phyloP scores from a whole-genome alignment of 2,113 vertebrate species.

The Xenus cinereus region DNA sequence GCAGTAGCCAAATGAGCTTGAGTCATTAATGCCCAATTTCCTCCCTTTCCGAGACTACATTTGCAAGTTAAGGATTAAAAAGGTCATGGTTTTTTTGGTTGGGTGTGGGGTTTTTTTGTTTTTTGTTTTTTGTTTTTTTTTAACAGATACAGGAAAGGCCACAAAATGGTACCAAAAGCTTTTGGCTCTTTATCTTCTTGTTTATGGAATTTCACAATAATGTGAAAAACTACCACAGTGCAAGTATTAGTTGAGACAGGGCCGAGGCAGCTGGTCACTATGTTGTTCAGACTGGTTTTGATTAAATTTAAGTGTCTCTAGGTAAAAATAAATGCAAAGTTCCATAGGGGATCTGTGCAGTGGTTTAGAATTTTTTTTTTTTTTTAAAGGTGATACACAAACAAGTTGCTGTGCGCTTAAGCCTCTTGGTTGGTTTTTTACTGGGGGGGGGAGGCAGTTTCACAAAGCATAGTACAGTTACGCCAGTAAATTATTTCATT shows the following conservation, averaged over 20 bases:
- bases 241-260: background rate
- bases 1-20: background rate
- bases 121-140: background rate
- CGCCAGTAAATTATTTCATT: background rate
- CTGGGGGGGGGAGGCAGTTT: background rate
- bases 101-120: background rate
- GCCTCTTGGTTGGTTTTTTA: background rate
- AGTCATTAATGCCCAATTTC: background rate
- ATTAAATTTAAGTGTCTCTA: background rate
- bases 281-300: background rate
- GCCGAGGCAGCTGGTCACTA: background rate
- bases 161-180: background rate
- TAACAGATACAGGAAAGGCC: background rate
- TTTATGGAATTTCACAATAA: background rate
- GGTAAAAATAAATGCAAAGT: background rate
- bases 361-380: background rate
- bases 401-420: background rate
- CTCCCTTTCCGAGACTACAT: background rate
- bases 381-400: too few relatives aligned
- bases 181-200: background rate
- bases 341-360: background rate
- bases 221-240: background rate
- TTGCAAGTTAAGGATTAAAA: background rate
- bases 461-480: background rate
- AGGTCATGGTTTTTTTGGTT: too few relatives aligned